Evolutionary conservation across 2,113 vertebrate genomes (phyloP).

Genomic region (Pogona vitticeps): DNA sequence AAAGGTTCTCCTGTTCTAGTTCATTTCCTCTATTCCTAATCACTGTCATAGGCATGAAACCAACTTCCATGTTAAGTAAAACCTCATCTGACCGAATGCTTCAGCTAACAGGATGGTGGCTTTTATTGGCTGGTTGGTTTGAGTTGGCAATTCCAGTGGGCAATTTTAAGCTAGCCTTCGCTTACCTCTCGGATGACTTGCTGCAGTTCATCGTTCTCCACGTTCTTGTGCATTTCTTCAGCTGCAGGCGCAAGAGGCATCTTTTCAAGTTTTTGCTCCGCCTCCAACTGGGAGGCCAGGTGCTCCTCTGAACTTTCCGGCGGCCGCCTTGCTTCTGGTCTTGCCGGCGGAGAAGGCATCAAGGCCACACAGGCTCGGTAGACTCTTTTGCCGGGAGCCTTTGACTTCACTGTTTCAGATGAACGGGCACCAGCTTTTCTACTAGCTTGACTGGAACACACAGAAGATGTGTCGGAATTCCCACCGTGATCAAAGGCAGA

Average conservation of each 20-base stretch:
- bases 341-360: slow-evolving; percentile 81
- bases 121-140: background rate
- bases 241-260: slow-evolving; percentile 24
- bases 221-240: slow-evolving; percentile 69
- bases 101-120: background rate
- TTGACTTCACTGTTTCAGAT: slow-evolving; percentile 61
- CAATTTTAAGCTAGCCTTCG: slow-evolving; percentile 52
- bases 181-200: slow-evolving; percentile 93
- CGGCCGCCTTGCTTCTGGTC: slow-evolving; percentile 70
- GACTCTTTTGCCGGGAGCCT: slow-evolving; percentile 72
- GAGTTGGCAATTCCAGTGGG: background rate
- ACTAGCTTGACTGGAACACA: slow-evolving; percentile 79
- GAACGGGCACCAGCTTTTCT: slow-evolving; percentile 63
- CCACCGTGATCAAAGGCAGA: slow-evolving; percentile 75
- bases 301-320: slow-evolving; percentile 68
- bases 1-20: background rate
- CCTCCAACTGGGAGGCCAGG: slow-evolving; percentile 46
- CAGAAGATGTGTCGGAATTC: slow-evolving; percentile 81
- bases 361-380: slow-evolving; percentile 88
- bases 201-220: slow-evolving; percentile 83
- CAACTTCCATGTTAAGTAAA: background rate
- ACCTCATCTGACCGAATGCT: background rate
- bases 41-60: background rate
- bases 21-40: background rate
- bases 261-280: slow-evolving; percentile 64